phyloP scores from a whole-genome alignment of 1,140 invertebrate genomes.

The Augochlora pura region DNA sequence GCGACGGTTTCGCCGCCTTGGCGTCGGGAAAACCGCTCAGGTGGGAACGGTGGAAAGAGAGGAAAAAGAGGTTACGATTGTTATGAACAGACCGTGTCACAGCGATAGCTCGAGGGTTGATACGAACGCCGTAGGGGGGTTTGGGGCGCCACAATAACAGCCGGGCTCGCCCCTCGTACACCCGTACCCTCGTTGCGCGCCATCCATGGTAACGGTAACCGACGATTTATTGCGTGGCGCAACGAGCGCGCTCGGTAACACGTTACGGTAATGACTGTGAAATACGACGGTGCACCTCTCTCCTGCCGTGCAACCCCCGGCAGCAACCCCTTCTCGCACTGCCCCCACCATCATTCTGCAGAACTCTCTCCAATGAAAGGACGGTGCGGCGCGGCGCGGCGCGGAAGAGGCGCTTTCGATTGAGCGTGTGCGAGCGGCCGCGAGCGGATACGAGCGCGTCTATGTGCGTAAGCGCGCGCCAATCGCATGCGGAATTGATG shows the following conservation, averaged over 20 bases:
- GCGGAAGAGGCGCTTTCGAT: conserved; percentile 37
- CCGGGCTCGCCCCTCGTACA: conserved; percentile 29
- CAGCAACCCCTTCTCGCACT: conserved; percentile 30
- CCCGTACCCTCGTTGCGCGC: conserved; percentile 32
- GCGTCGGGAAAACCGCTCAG: neutral
- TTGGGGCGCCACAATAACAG: conserved; percentile 56
- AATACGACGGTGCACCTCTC: conserved; percentile 72
- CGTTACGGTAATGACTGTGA: conserved; percentile 77
- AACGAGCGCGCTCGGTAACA: conserved; percentile 68
- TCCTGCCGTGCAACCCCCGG: conserved; percentile 25
- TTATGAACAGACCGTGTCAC: conserved; percentile 37
- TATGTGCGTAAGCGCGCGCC: conserved; percentile 2
- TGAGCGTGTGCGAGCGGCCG: conserved; percentile 28
- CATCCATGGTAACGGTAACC: conserved; percentile 68
- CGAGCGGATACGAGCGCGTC: conserved; percentile 34
- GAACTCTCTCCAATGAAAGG: conserved; percentile 48
- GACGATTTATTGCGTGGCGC: conserved; percentile 74
- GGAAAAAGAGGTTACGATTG: conserved; percentile 53
- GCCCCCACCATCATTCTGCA: neutral
- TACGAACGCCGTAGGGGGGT: conserved; percentile 1
- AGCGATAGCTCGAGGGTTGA: conserved; percentile 19
- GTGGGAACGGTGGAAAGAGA: conserved; percentile 31
- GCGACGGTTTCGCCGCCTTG: neutral
- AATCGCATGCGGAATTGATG: conserved; percentile 29
- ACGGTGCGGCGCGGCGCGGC: neutral